Conservation (phyloP, 2,113 vertebrate genomes). For the Baryphthengus martii region DNA sequence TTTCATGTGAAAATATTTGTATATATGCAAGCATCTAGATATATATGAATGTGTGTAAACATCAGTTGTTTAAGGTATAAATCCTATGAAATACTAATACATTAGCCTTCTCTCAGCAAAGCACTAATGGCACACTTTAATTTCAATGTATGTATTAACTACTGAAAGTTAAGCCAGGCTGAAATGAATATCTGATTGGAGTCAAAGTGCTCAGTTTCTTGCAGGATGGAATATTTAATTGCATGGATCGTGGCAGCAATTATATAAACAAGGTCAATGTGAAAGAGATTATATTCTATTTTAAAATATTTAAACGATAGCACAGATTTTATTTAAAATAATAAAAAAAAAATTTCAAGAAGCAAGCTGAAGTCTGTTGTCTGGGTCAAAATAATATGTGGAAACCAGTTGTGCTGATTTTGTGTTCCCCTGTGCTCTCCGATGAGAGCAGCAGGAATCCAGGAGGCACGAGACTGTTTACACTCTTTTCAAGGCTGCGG, state of each 20-base stretch:
- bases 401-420: background rate
- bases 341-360: background rate
- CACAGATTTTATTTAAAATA: background rate
- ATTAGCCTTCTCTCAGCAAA: background rate
- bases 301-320: background rate
- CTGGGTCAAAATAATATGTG: background rate
- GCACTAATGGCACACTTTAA: background rate
- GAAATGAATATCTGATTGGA: background rate
- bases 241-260: fast-evolving
- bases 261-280: background rate
- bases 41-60: background rate
- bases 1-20: background rate
- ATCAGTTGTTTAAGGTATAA: background rate
- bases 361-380: background rate
- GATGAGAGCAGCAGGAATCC: background rate
- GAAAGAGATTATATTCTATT: background rate
- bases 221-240: background rate
- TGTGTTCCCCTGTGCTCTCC: background rate
- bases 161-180: background rate
- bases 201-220: background rate
- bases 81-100: background rate
- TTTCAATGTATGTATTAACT: background rate
- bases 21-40: background rate
- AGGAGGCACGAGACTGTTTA: background rate
- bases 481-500: conserved; percentile 8